Base-by-base conservation (phyloP, 2,888 invertebrate genomes). In the Carterocephalus palaemon region DNA sequence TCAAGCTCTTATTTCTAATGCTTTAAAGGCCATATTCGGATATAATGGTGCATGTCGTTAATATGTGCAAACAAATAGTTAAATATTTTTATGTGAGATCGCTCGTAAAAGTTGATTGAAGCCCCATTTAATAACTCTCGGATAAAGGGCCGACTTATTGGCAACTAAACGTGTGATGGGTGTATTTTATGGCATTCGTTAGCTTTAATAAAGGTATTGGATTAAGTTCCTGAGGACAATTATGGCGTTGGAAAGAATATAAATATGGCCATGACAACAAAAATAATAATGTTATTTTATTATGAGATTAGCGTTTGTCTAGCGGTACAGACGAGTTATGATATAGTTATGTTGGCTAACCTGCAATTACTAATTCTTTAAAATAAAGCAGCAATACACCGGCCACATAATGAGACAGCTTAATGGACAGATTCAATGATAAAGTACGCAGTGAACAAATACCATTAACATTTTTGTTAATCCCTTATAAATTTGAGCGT, bases 81-180 rank as follows among this genome's bases (percentile, higher is more conserved):
- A 85, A 86, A 85, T 76, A 85, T 83, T 84, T 86, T 85, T 85
- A 85, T 76, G 82, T 52, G 70, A 66, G 69, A 76, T 71, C 62
- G 70, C 60, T 83, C 85, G 82, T 86, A 86, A 86, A 85, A 70
- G 56, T 70, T 83, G 83, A 86, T 86, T 85, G 84, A 84, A 75
- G 67, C 59, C 66, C 56, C 57, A 62, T 75, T 80, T 82, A 73
- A 76, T 77, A 65, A 57, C 57, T 53, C 26, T 16, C 24, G 49
- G 51, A 73, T 77, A 78, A 78, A 67, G 53, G 56, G 47, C 57
- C 57, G 61, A 67, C 60, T 67, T 73, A 75, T 74, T 62, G 68
- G 62, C 56, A 59, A 53, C 62, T 57, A 56, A 59, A 61, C 58
- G 56, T 58, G 59, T 59, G 54, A 62, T 57, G 57, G 57, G 62